Base-by-base conservation (phyloP, 2,888 invertebrate species). In the Neoascia interrupta region DNA sequence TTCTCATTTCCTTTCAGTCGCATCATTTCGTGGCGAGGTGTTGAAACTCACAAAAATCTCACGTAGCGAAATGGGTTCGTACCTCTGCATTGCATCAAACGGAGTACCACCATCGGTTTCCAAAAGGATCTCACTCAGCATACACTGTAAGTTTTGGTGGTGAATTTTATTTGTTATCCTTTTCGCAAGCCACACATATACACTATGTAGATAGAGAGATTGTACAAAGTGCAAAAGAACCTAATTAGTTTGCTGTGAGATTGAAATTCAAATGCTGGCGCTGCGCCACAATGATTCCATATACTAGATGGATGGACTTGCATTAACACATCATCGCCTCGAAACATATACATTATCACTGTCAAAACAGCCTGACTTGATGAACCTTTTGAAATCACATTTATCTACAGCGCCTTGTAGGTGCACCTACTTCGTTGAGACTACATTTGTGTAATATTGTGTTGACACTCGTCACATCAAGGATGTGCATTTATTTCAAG, bases 31-130 rank as follows among this genome's bases (percentile, higher is more conserved):
- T 85, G 95, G 95, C 72, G 95, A 95, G 87, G 91, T 93, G 68
- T 89, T 97, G 83, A 92, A 92, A 81, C 90, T 96, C 81, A 90
- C 91, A 82, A 96, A 95, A 90, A 94, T 96, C 87, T 94, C 95
- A 66, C 92, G 96, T 75, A 93, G 94, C 41, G 96, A 96, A 87
- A 96, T 96, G 96, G 96, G 96, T 11, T 94, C 95, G 79, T 97
- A 96, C 89, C 91, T 96, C 84, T 96, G 96, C 90, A 96, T 96
- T 83, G 96, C 96, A 39, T 93, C 94, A 83, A 97, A 97, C 85
- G 94, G 95, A 21, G 93, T 96, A 45, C 96, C 96, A 37, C 96
- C 96, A 49, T 93, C 95, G 58, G 94, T 96, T 84, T 96, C 95
- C 90, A 96, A 96, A 90, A 92, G 96, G 86, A 95, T 96, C 85